A percentile compares a stretch with the other conserved stretches of the same genome.
These are phyloP conservation scores for Eurois occulta DNA, from an alignment of 2,888 invertebrate species.

Conservation along the genomic window DNA sequence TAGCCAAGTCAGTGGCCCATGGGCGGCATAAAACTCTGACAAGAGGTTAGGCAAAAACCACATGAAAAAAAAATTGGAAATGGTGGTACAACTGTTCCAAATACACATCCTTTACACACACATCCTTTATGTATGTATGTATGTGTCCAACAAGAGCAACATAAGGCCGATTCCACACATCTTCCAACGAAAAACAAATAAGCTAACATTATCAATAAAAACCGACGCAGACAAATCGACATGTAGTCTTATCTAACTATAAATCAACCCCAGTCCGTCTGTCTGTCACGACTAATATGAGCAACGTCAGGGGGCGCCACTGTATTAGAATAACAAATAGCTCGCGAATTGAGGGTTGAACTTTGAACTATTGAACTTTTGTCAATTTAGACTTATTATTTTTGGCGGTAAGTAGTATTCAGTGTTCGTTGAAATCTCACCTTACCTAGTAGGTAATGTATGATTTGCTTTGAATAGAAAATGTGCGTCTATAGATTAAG, in stretches of 20 bases:
- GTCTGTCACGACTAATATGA: constrained; percentile 60
- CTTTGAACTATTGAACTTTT: constrained; percentile 63
- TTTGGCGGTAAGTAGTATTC: background rate
- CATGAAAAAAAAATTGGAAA: no score
- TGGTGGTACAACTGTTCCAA: no score
- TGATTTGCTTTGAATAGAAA: background rate
- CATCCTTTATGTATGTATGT: no score
- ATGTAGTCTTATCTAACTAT: constrained; percentile 64
- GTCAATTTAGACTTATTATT: constrained; percentile 48
- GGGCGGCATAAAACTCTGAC: no score
- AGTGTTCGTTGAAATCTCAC: background rate
- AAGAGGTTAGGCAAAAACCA: no score
- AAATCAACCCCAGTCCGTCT: constrained; percentile 65
- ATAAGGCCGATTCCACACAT: background rate
- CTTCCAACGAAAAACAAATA: constrained; percentile 55
- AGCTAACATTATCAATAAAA: constrained; percentile 62
- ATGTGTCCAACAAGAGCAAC: background rate
- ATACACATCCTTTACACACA: no score
- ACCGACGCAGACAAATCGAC: constrained; percentile 64
- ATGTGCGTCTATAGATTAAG: background rate
- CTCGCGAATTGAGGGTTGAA: constrained; percentile 63
- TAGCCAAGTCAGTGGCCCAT: no score
- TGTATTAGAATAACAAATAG: constrained; percentile 69
- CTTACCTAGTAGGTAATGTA: background rate
- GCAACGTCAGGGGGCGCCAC: constrained; percentile 58